phyloP scores from a whole-genome alignment of 2,113 vertebrate genomes.

The Dicentrarchus labrax region DNA sequence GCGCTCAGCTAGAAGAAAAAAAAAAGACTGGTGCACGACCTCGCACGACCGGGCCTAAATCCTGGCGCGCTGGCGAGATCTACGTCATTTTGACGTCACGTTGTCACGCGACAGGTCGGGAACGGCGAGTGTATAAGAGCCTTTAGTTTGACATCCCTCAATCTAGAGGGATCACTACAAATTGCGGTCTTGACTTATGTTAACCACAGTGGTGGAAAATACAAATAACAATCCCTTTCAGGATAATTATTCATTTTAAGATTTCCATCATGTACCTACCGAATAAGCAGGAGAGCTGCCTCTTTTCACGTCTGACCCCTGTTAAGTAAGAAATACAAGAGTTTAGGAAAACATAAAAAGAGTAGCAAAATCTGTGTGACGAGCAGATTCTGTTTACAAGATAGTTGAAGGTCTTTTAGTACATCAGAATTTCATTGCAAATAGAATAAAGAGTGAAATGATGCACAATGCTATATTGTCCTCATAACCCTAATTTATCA shows the following conservation, averaged over 20 bases:
- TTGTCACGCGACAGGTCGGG: too few relatives aligned
- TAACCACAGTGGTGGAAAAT: not conserved
- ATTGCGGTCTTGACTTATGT: not conserved
- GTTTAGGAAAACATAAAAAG: not conserved
- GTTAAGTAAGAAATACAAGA: conserved; percentile 5
- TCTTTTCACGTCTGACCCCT: conserved; percentile 79
- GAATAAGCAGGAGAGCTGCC: conserved; percentile 80
- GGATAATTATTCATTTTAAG: not conserved
- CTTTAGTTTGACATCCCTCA: not conserved
- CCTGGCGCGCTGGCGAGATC: too few relatives aligned
- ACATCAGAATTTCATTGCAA: not conserved
- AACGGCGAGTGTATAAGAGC: too few relatives aligned
- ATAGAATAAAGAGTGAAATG: not conserved
- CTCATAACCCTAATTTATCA: not conserved
- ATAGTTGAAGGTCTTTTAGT: not conserved
- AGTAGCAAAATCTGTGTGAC: not conserved
- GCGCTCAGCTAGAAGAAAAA: too few relatives aligned
- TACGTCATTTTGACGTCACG: too few relatives aligned
- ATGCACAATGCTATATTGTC: not conserved
- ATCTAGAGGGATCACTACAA: not conserved
- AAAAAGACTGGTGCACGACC: too few relatives aligned
- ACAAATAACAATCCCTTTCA: not conserved
- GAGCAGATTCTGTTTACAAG: not conserved
- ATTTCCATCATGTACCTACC: conserved; percentile 51
- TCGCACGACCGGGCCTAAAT: too few relatives aligned